These are phyloP conservation scores for Mugil cephalus DNA, from an alignment of 2,113 vertebrate genomes.

Conservation along the genomic window DNA sequence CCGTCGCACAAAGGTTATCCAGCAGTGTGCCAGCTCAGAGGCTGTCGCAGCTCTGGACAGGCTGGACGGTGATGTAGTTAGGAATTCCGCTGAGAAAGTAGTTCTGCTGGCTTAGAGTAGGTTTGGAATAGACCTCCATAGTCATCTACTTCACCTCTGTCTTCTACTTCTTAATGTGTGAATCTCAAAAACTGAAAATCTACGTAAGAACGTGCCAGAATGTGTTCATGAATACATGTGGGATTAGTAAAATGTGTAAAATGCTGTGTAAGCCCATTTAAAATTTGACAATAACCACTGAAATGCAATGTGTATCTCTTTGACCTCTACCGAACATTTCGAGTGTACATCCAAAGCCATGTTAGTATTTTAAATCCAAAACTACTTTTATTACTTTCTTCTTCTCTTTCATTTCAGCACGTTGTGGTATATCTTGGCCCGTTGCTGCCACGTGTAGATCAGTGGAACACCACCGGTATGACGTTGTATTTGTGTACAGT, in stretches of 20 bases:
- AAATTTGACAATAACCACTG: no score
- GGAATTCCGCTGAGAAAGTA: conserved; percentile 27
- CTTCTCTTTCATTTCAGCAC: not conserved
- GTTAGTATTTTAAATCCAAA: no score
- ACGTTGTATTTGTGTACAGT: no score
- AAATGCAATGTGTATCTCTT: no score
- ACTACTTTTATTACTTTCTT: not conserved
- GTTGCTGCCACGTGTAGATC: not conserved
- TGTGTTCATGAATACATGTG: no score
- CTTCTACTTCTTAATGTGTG: not conserved
- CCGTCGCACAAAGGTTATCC: conserved; percentile 54
- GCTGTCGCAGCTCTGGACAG: conserved; percentile 41
- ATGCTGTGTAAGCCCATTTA: no score
- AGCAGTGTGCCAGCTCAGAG: conserved; percentile 54
- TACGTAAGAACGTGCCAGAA: no score
- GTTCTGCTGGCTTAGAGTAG: conserved; percentile 4
- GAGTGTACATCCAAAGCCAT: no score
- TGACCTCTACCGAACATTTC: no score
- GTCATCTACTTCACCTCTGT: conserved; percentile 8
- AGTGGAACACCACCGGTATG: not conserved
- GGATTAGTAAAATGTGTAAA: no score
- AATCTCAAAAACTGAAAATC: not conserved
- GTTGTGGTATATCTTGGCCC: not conserved
- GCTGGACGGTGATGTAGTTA: conserved; percentile 50
- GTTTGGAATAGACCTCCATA: not conserved